Percentiles rank a stretch among this genome's conserved stretches.
These are phyloP conservation scores for Caenorhabditis angaria DNA, from an alignment of 2,888 invertebrate genomes.

Conservation along the genomic window DNA sequence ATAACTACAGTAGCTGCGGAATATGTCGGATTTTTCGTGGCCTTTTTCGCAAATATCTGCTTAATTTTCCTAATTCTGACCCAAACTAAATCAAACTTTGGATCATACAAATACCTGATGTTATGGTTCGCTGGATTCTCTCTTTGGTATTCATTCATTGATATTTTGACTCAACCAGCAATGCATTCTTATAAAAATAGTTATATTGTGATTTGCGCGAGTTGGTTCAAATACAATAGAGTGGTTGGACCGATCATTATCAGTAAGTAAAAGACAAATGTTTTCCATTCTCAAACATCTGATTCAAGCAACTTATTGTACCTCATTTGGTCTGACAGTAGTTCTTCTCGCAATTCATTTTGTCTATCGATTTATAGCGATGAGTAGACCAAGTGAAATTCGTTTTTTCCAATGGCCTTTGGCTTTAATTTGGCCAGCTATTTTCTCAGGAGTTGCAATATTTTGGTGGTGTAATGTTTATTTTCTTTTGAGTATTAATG, in stretches of 20 bases:
- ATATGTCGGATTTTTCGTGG: too few species aligned
- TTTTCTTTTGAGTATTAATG: slow-evolving; percentile 21
- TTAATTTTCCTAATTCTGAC: background rate
- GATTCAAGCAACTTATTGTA: slow-evolving; percentile 30
- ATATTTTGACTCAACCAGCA: too few species aligned
- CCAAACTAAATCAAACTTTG: slow-evolving; percentile 11
- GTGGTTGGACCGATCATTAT: too few species aligned
- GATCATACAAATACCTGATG: too few species aligned
- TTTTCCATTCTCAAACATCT: too few species aligned
- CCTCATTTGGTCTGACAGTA: slow-evolving; percentile 22
- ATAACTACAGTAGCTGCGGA: background rate
- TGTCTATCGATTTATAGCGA: slow-evolving; percentile 27
- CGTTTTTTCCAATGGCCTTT: slow-evolving; percentile 14
- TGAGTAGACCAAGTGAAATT: slow-evolving; percentile 14
- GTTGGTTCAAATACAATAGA: too few species aligned
- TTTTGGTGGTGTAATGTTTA: slow-evolving; percentile 38
- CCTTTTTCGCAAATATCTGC: too few species aligned
- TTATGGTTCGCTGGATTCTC: too few species aligned
- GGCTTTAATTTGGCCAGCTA: slow-evolving; percentile 20
- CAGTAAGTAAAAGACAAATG: too few species aligned
- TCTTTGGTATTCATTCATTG: too few species aligned
- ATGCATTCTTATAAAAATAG: too few species aligned
- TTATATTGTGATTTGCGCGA: too few species aligned
- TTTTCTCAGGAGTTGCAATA: slow-evolving; percentile 13
- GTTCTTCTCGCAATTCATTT: slow-evolving; percentile 32